Conservation (phyloP, 1,140 invertebrate species). For the Ephestia elutella region DNA sequence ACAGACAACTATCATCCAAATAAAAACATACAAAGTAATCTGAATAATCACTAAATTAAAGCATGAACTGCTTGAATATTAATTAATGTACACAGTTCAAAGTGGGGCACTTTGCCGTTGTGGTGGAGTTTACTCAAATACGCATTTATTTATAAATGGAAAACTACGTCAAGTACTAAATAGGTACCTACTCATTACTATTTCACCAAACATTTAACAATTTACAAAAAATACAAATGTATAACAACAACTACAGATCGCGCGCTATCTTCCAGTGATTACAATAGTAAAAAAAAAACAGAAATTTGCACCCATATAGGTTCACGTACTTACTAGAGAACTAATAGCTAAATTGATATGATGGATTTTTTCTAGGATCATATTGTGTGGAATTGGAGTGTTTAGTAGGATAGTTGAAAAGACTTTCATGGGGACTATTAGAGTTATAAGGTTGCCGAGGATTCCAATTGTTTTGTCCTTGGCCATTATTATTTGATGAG, state of each 20-base stretch:
- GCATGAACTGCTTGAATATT: neutral
- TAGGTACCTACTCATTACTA: neutral
- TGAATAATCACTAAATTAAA: neutral
- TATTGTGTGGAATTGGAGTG: neutral
- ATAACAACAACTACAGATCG: no score
- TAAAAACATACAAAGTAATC: neutral
- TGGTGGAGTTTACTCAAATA: neutral
- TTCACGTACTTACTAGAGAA: no score
- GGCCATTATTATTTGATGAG: neutral
- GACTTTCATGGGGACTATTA: neutral
- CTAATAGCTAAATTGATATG: neutral
- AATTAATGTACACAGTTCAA: constrained; percentile 4
- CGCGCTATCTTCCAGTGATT: no score
- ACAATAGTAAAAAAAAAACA: no score
- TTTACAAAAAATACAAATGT: no score
- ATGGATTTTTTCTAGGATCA: neutral
- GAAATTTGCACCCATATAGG: no score
- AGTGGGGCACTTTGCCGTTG: neutral
- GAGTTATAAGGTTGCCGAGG: neutral
- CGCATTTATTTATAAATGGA: neutral
- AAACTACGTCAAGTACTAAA: neutral
- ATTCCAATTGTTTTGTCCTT: neutral
- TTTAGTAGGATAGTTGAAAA: neutral
- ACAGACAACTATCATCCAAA: neutral
- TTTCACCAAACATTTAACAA: no score